phyloP scores from a whole-genome alignment of 2,888 invertebrate species.

The Mayetiola destructor region DNA sequence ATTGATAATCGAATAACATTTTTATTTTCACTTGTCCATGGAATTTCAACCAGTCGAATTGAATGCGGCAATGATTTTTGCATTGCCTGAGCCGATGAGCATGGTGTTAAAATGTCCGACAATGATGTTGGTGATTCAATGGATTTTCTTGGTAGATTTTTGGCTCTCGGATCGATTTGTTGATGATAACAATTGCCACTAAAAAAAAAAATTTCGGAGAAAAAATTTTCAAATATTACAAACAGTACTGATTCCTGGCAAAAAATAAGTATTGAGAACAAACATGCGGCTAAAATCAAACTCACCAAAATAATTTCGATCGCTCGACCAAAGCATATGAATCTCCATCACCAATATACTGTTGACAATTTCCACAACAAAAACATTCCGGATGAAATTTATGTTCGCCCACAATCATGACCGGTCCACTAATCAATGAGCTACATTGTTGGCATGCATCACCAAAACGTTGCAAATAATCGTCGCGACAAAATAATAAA shows the following conservation, averaged over 20 bases:
- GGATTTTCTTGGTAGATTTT: no score
- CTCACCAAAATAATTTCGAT: conserved; percentile 72
- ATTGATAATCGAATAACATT: conserved; percentile 46
- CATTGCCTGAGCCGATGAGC: conserved; percentile 22
- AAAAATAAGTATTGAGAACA: conserved; percentile 14
- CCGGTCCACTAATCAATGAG: conserved; percentile 67
- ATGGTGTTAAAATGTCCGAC: conserved; percentile 14
- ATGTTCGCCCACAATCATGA: conserved; percentile 89
- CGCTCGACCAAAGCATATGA: conserved; percentile 84
- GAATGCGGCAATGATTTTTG: conserved; percentile 53
- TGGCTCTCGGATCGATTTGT: conserved; percentile 39
- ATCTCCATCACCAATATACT: conserved; percentile 82
- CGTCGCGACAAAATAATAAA: conserved; percentile 71
- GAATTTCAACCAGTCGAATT: conserved; percentile 70
- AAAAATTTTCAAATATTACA: not conserved
- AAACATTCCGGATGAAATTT: conserved; percentile 95
- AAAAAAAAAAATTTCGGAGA: conserved; percentile 22
- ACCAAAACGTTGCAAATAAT: conserved; percentile 78
- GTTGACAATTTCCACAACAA: conserved; percentile 64
- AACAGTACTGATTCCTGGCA: no score
- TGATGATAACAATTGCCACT: conserved; percentile 65
- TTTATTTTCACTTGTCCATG: conserved; percentile 41
- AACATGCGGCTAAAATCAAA: no score
- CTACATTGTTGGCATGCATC: conserved; percentile 82
- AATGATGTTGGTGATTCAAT: conserved; percentile 27